Conservation (phyloP, 2,797 vertebrate genomes). For the Acridotheres tristis region DNA sequence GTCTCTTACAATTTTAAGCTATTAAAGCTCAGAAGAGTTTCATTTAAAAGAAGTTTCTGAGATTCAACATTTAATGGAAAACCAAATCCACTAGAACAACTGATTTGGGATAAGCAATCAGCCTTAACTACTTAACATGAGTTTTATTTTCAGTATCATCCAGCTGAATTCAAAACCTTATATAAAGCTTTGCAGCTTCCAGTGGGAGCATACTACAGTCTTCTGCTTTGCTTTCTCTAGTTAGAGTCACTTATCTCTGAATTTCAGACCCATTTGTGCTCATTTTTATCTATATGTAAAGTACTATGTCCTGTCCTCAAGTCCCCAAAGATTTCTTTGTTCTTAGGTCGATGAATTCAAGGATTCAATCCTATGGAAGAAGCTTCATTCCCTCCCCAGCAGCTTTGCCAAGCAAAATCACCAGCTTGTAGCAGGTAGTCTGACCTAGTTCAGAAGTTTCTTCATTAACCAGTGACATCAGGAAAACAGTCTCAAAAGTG, state of each 20-base stretch:
- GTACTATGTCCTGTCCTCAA: background rate
- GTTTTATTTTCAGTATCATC: constrained; percentile 30
- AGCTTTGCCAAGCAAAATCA: background rate
- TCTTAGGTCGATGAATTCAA: background rate
- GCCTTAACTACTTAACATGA: background rate
- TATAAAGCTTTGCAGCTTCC: background rate
- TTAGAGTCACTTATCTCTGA: background rate
- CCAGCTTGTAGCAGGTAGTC: background rate
- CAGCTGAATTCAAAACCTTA: background rate
- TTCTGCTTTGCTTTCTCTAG: background rate
- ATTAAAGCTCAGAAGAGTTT: constrained; percentile 33
- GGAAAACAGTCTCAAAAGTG: background rate
- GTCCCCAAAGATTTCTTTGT: background rate
- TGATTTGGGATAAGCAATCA: constrained; percentile 22
- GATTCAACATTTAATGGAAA: constrained; percentile 23
- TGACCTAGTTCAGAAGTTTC: background rate
- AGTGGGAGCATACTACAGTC: background rate
- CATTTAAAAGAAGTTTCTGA: constrained; percentile 10
- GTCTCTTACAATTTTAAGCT: constrained; percentile 41
- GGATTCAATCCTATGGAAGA: background rate
- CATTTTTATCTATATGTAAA: background rate
- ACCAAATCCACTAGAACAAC: constrained; percentile 32
- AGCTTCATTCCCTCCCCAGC: background rate
- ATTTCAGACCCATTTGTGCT: background rate
- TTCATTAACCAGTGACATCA: background rate